Percentiles rank a stretch among this genome's conserved stretches.
phyloP scores from a whole-genome alignment of 2,888 invertebrate species.

The Scrobipalpa costella region DNA sequence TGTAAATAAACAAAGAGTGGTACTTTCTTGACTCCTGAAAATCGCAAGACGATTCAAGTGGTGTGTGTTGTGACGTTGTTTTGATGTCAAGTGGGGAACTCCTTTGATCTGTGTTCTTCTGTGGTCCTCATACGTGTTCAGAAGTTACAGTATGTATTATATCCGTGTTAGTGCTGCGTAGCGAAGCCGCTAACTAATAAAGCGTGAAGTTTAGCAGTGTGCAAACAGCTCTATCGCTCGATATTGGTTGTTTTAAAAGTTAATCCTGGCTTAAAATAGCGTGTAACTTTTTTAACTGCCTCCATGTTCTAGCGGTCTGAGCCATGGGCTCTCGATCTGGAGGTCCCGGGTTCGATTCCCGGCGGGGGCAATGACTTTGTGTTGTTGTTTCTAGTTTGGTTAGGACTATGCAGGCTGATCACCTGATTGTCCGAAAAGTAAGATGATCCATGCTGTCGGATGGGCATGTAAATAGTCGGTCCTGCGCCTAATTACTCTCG shows the following conservation, averaged over 20 bases:
- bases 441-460: too few relatives aligned
- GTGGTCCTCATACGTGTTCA: conserved; percentile 19
- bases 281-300: conserved; percentile 31
- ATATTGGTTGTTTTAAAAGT: conserved; percentile 35
- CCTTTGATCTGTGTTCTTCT: conserved; percentile 30
- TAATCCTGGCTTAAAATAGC: conserved; percentile 38
- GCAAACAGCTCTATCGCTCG: conserved; percentile 35
- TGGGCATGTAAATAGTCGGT: too few relatives aligned
- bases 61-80: conserved; percentile 29
- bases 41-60: conserved; percentile 46
- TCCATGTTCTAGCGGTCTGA: too few relatives aligned
- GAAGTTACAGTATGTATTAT: conserved; percentile 14
- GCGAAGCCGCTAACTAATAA: conserved; percentile 32
- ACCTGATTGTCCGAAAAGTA: too few relatives aligned
- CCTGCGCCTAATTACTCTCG: too few relatives aligned
- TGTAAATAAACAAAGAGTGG: conserved; percentile 64
- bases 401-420: too few relatives aligned
- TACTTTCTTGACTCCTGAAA: conserved; percentile 50
- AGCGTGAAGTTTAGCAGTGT: conserved; percentile 31
- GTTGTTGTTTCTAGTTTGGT: too few relatives aligned
- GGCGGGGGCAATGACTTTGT: too few relatives aligned
- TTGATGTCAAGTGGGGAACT: conserved; percentile 34
- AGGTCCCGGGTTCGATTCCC: too few relatives aligned
- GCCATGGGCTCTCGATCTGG: too few relatives aligned
- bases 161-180: conserved; percentile 25